A percentile compares a stretch with the other conserved stretches of the same genome.
phyloP scores from a whole-genome alignment of 2,797 vertebrate species.

The Amblyraja radiata region DNA sequence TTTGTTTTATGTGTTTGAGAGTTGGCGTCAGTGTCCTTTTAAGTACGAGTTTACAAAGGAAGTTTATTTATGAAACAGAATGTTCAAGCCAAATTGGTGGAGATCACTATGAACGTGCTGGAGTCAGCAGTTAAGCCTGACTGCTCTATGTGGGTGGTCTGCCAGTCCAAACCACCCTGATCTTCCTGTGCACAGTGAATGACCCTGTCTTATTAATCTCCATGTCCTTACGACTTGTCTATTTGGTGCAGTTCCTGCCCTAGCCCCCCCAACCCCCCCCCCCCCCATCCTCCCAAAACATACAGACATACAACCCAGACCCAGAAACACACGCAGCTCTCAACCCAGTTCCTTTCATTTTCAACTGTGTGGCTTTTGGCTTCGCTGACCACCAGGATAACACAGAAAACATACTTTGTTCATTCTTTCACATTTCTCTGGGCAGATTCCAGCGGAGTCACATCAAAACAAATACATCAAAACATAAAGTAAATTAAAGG shows the following conservation, averaged over 20 bases:
- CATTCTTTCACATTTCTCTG: slow-evolving; percentile 17
- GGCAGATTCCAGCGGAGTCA: not conserved
- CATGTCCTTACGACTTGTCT: slow-evolving; percentile 18
- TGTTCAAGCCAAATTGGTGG: slow-evolving; percentile 89
- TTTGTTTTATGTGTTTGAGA: not conserved
- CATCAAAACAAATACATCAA: slow-evolving; percentile 3
- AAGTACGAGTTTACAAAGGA: slow-evolving; percentile 54
- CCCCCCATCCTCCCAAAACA: slow-evolving; percentile 53
- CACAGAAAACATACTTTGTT: slow-evolving; percentile 31
- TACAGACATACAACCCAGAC: no score
- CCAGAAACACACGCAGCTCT: no score
- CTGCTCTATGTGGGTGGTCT: slow-evolving; percentile 83
- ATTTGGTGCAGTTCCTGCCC: slow-evolving; percentile 40
- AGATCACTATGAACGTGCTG: slow-evolving; percentile 83
- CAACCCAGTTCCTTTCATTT: not conserved
- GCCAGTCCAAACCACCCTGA: slow-evolving; percentile 54
- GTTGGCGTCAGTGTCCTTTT: not conserved
- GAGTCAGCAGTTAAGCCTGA: slow-evolving; percentile 77
- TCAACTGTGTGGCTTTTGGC: slow-evolving; percentile 21
- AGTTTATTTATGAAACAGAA: slow-evolving; percentile 83
- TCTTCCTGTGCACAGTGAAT: slow-evolving; percentile 55
- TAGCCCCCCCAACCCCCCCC: slow-evolving; percentile 42
- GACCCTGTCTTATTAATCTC: slow-evolving; percentile 34
- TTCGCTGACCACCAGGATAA: slow-evolving; percentile 26
- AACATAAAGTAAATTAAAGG: slow-evolving; percentile 27